A percentile compares a stretch with the other conserved stretches of the same genome.
These are phyloP conservation scores for Silurus asotus DNA, from an alignment of 2,113 vertebrate genomes.

Conservation along the genomic window DNA sequence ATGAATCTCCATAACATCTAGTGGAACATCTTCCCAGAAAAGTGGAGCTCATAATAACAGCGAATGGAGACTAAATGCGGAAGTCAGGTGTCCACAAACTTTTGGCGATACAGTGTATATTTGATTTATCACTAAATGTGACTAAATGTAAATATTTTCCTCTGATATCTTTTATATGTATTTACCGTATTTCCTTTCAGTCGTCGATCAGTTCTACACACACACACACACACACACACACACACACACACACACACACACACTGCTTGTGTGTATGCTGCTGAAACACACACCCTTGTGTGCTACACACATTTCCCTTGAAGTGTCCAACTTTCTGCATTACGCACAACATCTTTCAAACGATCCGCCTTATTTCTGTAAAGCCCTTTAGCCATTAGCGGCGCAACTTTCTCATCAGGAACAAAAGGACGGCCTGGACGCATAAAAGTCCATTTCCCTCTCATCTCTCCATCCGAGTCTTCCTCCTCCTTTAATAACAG, in stretches of 20 bases:
- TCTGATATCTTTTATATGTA: background rate
- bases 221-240: background rate
- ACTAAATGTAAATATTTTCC: background rate
- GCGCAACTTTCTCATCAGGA: constrained; percentile 55
- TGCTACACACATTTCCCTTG: background rate
- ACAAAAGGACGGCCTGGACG: constrained; percentile 61
- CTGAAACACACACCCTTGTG: background rate
- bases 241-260: background rate
- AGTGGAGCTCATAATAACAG: too few species aligned
- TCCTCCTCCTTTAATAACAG: constrained; percentile 48
- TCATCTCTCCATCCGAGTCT: constrained; percentile 58
- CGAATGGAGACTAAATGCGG: too few species aligned
- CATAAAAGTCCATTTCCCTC: constrained; percentile 83
- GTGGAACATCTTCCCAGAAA: too few species aligned
- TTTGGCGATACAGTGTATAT: too few species aligned
- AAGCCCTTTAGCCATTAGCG: constrained; percentile 64
- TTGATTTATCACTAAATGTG: background rate
- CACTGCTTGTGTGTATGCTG: background rate
- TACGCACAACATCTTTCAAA: background rate
- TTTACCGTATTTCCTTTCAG: background rate
- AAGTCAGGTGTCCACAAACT: too few species aligned
- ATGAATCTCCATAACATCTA: too few species aligned
- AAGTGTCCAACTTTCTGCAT: constrained; percentile 5
- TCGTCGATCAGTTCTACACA: background rate
- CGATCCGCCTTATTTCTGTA: constrained; percentile 25